Base-by-base conservation (phyloP, 2,113 vertebrate species). In the Lepus americanus region DNA sequence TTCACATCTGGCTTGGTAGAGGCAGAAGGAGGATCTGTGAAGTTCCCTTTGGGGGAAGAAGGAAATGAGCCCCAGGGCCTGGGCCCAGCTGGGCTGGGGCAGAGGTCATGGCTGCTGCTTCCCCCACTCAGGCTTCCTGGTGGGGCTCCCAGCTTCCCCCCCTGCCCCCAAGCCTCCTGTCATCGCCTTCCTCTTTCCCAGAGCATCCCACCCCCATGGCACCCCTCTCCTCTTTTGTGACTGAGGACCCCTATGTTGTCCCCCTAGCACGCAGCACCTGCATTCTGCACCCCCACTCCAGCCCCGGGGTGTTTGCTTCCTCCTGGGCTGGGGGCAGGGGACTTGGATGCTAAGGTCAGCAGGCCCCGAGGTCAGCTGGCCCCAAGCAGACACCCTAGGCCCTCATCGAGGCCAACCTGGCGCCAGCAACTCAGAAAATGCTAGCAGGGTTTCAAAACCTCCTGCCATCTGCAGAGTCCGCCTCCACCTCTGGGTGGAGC, bases 401-500 rank as follows among this genome's bases (percentile, higher is more conserved):
- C 55, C 55, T 19, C 55, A 59, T 14, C 55, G 80, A 86, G 51
- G 92, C 59, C 90, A 91, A 55, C 44, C 44, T 9, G 92, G 90
- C 53, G 86, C 94, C 96, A 83, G 66, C 0, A 25, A 51, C 53
- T 82, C 73, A 31, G 81, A 82, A 88, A 91, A 82, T 72, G 72
- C 94, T 82, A 94, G 53, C 77, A 20, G 94, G 96, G 95, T 96
- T 96, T 55, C 66, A 33, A 66, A 78, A 66, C 19, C 22, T 79
- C 77, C 63, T 74, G 31, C 22, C 23, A 79, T 25, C 8, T 23
- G 27, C 53, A n/a, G 36, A 84, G 51, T 27, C 74, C 84, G 81
- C 66, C 59, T 78, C 80, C 49, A 61, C 82, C 83, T 64, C 20
- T 0, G 1, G 53, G 70, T 44, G 5, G 61, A 31, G 31, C 8